These are phyloP conservation scores for Gobiocypris rarus DNA, from an alignment of 2,113 vertebrate genomes.

Conservation along the genomic window DNA sequence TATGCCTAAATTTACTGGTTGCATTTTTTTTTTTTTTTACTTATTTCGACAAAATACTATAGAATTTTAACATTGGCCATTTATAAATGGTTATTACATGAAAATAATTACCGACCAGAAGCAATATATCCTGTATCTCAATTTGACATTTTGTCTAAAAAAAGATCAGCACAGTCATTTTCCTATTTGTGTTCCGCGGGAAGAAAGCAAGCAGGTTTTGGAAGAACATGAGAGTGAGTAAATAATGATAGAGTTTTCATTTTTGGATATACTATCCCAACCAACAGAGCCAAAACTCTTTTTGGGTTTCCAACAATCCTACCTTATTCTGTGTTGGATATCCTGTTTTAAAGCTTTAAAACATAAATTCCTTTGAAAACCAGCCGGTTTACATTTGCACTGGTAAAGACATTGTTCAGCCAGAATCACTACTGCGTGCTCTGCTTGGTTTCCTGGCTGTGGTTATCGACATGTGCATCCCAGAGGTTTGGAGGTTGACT, in stretches of 20 bases:
- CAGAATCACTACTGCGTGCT: constrained; percentile 28
- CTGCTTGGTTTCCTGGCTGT: constrained; percentile 44
- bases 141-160: neutral
- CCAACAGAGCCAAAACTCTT: neutral
- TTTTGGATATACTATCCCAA: neutral
- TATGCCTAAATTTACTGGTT: neutral
- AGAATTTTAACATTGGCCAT: too few species aligned
- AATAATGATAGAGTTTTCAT: constrained; percentile 1
- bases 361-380: constrained; percentile 17
- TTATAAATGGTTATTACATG: neutral
- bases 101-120: neutral
- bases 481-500: constrained; percentile 27
- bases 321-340: constrained; percentile 13
- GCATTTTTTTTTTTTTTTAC: neutral
- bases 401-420: constrained; percentile 53
- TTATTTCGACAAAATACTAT: too few species aligned
- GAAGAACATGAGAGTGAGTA: neutral
- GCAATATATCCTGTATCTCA: neutral
- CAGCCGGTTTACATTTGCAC: constrained; percentile 38
- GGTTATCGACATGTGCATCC: constrained; percentile 46
- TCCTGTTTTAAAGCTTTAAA: constrained; percentile 33
- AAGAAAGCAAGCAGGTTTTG: neutral
- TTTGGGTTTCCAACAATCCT: neutral
- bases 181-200: neutral
- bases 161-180: neutral